phyloP scores from a whole-genome alignment of 2,113 vertebrate species.

The Aspidoscelis tigris region DNA sequence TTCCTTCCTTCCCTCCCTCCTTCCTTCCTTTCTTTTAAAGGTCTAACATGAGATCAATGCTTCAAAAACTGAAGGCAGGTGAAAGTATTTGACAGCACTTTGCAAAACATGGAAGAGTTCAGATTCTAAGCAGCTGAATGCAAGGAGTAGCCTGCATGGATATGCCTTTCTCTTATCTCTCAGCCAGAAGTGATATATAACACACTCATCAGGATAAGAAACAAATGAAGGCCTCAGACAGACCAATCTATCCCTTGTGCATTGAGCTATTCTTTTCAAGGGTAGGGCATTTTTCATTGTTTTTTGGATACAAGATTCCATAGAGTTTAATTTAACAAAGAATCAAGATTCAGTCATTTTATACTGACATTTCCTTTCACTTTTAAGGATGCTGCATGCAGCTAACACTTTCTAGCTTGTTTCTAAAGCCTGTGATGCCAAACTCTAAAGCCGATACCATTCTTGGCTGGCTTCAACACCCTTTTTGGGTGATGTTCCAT shows the following conservation, averaged over 20 bases:
- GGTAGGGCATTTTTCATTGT: not conserved
- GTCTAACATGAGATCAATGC: too few species aligned
- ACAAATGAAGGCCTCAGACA: not conserved
- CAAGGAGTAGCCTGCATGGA: too few species aligned
- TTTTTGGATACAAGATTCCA: not conserved
- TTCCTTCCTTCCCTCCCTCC: too few species aligned
- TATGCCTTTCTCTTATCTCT: too few species aligned
- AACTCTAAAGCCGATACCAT: constrained; percentile 31
- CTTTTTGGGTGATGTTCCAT: not conserved
- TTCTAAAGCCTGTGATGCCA: constrained; percentile 6
- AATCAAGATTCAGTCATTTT: not conserved
- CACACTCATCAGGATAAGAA: too few species aligned
- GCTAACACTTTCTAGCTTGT: not conserved
- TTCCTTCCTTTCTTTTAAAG: too few species aligned
- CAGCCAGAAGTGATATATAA: too few species aligned
- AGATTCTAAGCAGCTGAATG: not conserved
- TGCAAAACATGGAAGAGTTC: not conserved
- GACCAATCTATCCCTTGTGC: not conserved
- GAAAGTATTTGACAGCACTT: not conserved
- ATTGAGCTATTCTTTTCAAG: not conserved
- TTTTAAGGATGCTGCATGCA: not conserved
- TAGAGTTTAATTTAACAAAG: not conserved
- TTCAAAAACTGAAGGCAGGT: too few species aligned
- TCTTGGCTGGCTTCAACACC: too few species aligned
- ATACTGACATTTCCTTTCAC: not conserved